Percentiles rank a stretch among this genome's conserved stretches.
Conservation (phyloP, 2,113 vertebrate genomes). For the Glaucidium brasilianum region DNA sequence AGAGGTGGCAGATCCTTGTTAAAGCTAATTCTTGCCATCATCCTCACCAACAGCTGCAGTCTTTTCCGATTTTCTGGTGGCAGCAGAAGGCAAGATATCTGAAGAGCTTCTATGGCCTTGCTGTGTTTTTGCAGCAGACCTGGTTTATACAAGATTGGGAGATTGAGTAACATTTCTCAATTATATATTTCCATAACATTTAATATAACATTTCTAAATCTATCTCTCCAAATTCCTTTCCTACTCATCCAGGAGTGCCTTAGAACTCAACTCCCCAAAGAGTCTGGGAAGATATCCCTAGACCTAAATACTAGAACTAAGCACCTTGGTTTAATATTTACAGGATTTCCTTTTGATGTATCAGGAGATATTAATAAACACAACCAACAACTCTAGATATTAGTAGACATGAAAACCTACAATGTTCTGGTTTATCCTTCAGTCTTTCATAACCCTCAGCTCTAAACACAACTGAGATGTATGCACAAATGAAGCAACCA, state of each 20-base stretch:
- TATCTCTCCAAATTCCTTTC: background rate
- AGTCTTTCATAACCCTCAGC: background rate
- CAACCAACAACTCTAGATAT: background rate
- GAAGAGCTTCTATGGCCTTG: conserved; percentile 81
- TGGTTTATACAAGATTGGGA: conserved; percentile 21
- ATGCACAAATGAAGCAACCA: background rate
- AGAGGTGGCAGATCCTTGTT: conserved; percentile 82
- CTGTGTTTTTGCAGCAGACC: conserved; percentile 74
- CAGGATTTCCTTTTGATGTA: background rate
- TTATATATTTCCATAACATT: background rate
- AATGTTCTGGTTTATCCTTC: background rate
- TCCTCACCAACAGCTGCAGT: conserved; percentile 82
- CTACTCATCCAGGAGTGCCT: background rate
- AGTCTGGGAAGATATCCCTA: background rate
- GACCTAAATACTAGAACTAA: background rate
- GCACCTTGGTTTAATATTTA: background rate
- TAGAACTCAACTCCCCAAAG: background rate
- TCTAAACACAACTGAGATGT: background rate
- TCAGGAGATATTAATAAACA: background rate
- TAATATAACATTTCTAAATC: background rate
- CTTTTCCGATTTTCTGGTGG: conserved; percentile 84
- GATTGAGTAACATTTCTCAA: background rate
- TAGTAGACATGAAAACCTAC: background rate
- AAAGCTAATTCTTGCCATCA: conserved; percentile 80
- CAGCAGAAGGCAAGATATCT: conserved; percentile 82